Base-by-base conservation (phyloP, 1,140 invertebrate species). In the Brachystomella parvula region DNA sequence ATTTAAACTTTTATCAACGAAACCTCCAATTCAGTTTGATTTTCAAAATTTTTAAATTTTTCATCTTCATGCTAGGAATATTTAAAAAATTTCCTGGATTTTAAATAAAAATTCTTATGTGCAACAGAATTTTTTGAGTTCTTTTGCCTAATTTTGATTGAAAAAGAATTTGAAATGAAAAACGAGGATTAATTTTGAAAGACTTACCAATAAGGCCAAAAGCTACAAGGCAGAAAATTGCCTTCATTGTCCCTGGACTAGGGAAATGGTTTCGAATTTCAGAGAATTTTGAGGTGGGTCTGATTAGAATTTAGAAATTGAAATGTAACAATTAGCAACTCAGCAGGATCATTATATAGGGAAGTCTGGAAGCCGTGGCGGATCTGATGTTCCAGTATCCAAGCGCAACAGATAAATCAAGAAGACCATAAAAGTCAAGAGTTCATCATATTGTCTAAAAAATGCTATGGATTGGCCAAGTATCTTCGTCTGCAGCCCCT, bases 121-220 rank as follows among this genome's bases (percentile, higher is more conserved):
- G 39, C 9, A 44, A 44, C 9, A 9, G 9, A 12, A 12, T 56
- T 56, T 56, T 6, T 17, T 56, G 15, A 6, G 24, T 26, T 12
- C 21, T 28, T 31, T 26, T 59, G 12, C 12, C 3, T 28, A 28
- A 28, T 28, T 59, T 30, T 28, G 9, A 59, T n/a, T 59, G 21
- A 3, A 24, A 3, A 9, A 53, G 26, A 53, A 53, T 3, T 15
- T n/a, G 21, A 53, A 9, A 3, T 28, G 3, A 9, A 21, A 28
- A 59, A 59, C 12, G 9, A 26, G 12, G 2, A 31, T 21, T 15
- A 19, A 61, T 32, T 57, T 57, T 33, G 30, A 31, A 24, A 26
- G 32, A 47, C 62, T 67, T 63, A 72, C 71, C 71, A 61, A 72
- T 62, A 35, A 72, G 53, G 63, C 67, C 65, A 19, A 72, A 32